Conservation (phyloP, 1,140 invertebrate species). For the Calliphora vicina region DNA sequence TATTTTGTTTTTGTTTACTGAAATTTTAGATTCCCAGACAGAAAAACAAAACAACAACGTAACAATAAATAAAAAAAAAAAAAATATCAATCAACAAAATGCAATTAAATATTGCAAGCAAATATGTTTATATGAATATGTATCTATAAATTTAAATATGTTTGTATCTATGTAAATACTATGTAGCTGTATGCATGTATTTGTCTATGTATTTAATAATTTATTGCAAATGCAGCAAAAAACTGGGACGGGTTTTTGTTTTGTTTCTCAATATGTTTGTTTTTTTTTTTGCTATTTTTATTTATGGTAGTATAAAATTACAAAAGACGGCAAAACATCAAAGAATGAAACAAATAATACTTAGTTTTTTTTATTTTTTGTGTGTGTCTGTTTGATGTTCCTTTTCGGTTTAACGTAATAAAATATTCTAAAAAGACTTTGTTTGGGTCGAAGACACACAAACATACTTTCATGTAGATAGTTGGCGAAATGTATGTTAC, state of each 20-base stretch:
- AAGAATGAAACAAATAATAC: not conserved
- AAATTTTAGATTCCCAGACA: constrained; percentile 16
- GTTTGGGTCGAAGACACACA: not conserved
- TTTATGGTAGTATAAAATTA: constrained; percentile 4
- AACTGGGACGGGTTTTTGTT: constrained; percentile 6
- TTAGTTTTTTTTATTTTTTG: too few relatives aligned
- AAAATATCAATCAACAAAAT: constrained; percentile 2
- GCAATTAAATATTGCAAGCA: constrained; percentile 3
- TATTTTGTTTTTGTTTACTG: not conserved
- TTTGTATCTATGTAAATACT: not conserved
- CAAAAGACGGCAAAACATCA: not conserved
- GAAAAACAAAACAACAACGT: constrained; percentile 7
- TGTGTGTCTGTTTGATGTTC: not conserved
- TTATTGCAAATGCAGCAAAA: not conserved
- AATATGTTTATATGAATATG: not conserved
- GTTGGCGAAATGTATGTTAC: not conserved
- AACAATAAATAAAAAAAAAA: not conserved
- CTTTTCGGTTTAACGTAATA: not conserved
- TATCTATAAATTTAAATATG: too few relatives aligned
- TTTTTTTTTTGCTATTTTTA: not conserved
- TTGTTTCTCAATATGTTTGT: not conserved
- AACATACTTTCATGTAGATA: not conserved
- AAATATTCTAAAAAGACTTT: not conserved
- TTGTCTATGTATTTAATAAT: not conserved
- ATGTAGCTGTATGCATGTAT: not conserved